phyloP scores from a whole-genome alignment of 2,797 vertebrate genomes.

The Intellagama lesueurii region DNA sequence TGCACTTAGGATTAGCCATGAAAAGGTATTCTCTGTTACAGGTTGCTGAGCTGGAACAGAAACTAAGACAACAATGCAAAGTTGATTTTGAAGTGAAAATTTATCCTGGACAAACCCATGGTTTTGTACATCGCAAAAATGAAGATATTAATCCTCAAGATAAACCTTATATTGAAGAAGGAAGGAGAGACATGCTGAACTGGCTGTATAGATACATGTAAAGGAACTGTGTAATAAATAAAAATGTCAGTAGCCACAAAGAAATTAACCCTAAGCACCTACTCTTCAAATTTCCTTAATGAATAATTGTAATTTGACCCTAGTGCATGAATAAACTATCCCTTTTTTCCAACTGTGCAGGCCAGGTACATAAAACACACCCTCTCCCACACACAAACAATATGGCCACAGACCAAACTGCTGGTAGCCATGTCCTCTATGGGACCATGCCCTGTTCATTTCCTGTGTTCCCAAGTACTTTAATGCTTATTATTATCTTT shows the following conservation, averaged over 20 bases:
- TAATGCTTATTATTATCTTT: neutral
- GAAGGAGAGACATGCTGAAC: conserved; percentile 86
- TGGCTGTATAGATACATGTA: conserved; percentile 92
- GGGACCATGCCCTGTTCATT: neutral
- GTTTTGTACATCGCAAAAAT: conserved; percentile 91
- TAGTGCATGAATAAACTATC: neutral
- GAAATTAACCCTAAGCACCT: rapidly evolving
- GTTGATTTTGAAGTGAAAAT: conserved; percentile 88
- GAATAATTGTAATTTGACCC: neutral
- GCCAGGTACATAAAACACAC: neutral
- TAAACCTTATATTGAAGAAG: conserved; percentile 85
- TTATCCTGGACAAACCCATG: conserved; percentile 91
- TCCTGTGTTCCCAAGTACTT: neutral
- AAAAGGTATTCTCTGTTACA: conserved; percentile 64
- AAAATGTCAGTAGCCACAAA: neutral
- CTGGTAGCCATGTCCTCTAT: neutral
- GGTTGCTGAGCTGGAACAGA: conserved; percentile 84
- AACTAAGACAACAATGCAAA: conserved; percentile 85
- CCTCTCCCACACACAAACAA: neutral
- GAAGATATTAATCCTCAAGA: conserved; percentile 87
- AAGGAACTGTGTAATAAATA: neutral
- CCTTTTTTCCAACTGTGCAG: neutral
- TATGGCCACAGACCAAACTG: neutral
- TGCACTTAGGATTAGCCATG: conserved; percentile 1
- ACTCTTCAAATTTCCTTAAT: neutral